Base-by-base conservation (phyloP, 2,113 vertebrate species). In the Grallaria varia region DNA sequence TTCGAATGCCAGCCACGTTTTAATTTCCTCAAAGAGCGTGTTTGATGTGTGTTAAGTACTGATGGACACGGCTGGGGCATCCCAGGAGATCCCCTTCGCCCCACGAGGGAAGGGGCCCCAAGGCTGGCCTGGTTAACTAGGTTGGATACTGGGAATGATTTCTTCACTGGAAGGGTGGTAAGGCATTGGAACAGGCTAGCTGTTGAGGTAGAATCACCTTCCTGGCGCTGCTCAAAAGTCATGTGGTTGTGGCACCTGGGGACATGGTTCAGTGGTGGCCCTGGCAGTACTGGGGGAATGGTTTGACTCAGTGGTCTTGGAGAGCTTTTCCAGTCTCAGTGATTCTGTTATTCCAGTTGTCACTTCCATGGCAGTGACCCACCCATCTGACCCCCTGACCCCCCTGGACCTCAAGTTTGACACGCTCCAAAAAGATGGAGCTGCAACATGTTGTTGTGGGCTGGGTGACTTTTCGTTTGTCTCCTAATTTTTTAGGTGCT, bases 1-100 rank as follows among this genome's bases (percentile, higher is more conserved):
- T 39, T 79, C 31, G 14, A 5, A 40, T 14, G 56, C 89, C 10
- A 0, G 2, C 42, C 52, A 8, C 1, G 1, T 27, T 39, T 52
- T 24, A 2, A 58, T 58, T 53, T 39, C 67, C 85, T 60, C 37
- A 0, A 2, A 18, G 3, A 8, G 42, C 19, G 0, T 10, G 31
- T 52, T 53, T 22, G 4, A 2, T 1, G 2, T 22, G 35, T n/a
- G 71, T 20, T 28, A 22, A 19, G 77, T 6, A 20, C 12, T 14
- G 69, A 18, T 2, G 44, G 40, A 7, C 3, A 19, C 55, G 17
- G 44, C 37, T 6, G 4, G 0, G 8, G 39, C 7, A 44, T 20
- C 22, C 40, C 47, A 13, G 45, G 47, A 63, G 14, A 63, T 13
- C 47, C 39, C 49, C n/a, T 12, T 4, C n/a, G 10, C 4, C 58